These are phyloP conservation scores for Sceliomorpha sp. DNA, from an alignment of 2,888 invertebrate genomes.

Conservation along the genomic window DNA sequence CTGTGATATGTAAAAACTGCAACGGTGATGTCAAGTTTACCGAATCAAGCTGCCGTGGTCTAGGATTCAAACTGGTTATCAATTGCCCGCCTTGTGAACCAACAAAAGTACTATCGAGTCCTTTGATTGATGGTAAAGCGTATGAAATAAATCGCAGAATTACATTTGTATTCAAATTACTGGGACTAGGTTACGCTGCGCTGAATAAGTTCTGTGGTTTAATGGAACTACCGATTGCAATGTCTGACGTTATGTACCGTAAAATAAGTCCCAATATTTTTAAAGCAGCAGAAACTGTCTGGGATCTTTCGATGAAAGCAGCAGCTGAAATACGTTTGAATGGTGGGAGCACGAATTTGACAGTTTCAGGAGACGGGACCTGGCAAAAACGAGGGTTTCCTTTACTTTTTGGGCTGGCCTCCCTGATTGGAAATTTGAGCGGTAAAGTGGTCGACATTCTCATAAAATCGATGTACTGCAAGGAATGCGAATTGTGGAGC, in stretches of 20 bases:
- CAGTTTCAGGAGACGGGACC: no score
- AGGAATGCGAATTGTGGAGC: constrained; percentile 50
- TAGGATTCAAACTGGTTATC: constrained; percentile 38
- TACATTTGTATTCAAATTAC: no score
- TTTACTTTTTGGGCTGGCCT: constrained; percentile 50
- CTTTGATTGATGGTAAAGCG: constrained; percentile 13
- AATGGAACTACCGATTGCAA: no score
- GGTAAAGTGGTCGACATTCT: constrained; percentile 49
- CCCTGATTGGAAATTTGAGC: constrained; percentile 56
- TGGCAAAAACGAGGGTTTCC: constrained; percentile 52
- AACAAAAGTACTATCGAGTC: neutral
- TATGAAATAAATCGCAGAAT: no score
- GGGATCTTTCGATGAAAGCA: no score
- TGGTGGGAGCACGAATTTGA: no score
- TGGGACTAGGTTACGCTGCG: no score
- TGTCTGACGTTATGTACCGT: no score
- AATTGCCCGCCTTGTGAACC: constrained; percentile 14
- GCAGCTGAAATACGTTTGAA: no score
- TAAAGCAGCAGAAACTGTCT: no score
- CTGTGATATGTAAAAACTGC: constrained; percentile 44
- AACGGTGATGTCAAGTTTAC: constrained; percentile 37
- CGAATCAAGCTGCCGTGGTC: constrained; percentile 33
- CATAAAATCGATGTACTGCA: constrained; percentile 55
- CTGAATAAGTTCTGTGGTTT: no score
- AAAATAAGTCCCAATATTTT: no score